Percentiles rank a stretch among this genome's conserved stretches.
Conservation (phyloP, 2,888 invertebrate species). For the Dromius quadrimaculatus region DNA sequence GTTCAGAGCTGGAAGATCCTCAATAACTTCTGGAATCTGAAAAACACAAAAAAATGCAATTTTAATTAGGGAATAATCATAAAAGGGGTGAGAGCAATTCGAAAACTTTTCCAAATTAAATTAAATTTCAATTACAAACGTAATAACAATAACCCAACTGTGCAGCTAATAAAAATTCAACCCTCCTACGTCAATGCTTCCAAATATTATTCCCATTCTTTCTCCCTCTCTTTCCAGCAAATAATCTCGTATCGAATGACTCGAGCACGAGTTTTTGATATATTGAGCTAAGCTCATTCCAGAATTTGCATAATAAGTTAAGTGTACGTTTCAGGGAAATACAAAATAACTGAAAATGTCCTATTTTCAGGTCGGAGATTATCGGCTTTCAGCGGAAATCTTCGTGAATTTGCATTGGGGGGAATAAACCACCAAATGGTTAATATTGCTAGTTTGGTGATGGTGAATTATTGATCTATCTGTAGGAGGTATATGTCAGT, state of each 20-base stretch:
- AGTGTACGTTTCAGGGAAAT: slow-evolving; percentile 9
- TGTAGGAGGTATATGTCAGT: slow-evolving; percentile 26
- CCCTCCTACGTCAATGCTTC: not conserved
- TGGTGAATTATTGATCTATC: slow-evolving; percentile 8
- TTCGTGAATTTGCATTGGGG: slow-evolving; percentile 1
- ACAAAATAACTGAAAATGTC: slow-evolving; percentile 15
- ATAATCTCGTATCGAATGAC: slow-evolving; percentile 38
- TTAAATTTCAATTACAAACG: slow-evolving; percentile 24
- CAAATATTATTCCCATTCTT: slow-evolving; percentile 6
- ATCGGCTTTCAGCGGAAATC: not conserved
- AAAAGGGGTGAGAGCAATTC: not conserved
- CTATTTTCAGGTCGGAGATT: slow-evolving; percentile 8
- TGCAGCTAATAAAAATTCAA: not conserved
- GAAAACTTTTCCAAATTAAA: not conserved
- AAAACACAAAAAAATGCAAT: no score
- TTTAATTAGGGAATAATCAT: no score
- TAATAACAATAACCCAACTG: slow-evolving; percentile 21
- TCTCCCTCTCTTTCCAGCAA: slow-evolving; percentile 23
- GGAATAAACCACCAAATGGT: not conserved
- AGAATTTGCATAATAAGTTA: slow-evolving; percentile 39
- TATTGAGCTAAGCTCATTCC: slow-evolving; percentile 44
- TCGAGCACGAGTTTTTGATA: slow-evolving; percentile 35
- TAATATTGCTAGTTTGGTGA: slow-evolving; percentile 3
- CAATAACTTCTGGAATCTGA: no score
- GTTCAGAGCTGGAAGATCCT: no score